A percentile compares a stretch with the other conserved stretches of the same genome.
Conservation (phyloP, 2,888 invertebrate genomes). For the Philaethria dido region DNA sequence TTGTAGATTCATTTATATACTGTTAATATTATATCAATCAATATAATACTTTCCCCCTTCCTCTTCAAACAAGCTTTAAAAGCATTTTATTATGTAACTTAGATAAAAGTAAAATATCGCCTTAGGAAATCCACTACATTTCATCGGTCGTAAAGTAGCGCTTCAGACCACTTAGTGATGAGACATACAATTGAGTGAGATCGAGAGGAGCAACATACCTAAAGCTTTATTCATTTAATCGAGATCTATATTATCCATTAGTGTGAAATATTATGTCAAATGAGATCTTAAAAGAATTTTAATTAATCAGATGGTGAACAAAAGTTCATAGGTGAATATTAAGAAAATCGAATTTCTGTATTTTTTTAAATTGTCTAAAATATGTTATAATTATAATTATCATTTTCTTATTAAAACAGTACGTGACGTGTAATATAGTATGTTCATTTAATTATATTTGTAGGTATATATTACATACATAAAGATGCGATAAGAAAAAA, state of each 20-base stretch:
- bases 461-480: no score
- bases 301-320: no score
- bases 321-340: no score
- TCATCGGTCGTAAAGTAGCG: conserved; percentile 28
- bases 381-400: background rate
- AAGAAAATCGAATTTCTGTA: no score
- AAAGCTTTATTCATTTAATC: conserved; percentile 46
- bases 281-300: background rate
- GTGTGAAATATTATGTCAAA: conserved; percentile 4
- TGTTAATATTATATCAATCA: no score
- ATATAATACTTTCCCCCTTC: no score
- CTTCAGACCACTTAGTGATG: conserved; percentile 34
- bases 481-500: background rate
- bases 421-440: no score
- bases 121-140: conserved; percentile 27
- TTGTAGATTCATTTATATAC: no score
- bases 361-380: background rate
- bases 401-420: no score
- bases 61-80: background rate
- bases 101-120: background rate
- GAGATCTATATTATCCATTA: conserved; percentile 37
- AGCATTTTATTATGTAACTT: conserved; percentile 4
- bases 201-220: conserved; percentile 41
- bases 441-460: no score
- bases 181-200: conserved; percentile 37